Base-by-base conservation (phyloP, 2,888 invertebrate genomes). In the Melanotus villosus region DNA sequence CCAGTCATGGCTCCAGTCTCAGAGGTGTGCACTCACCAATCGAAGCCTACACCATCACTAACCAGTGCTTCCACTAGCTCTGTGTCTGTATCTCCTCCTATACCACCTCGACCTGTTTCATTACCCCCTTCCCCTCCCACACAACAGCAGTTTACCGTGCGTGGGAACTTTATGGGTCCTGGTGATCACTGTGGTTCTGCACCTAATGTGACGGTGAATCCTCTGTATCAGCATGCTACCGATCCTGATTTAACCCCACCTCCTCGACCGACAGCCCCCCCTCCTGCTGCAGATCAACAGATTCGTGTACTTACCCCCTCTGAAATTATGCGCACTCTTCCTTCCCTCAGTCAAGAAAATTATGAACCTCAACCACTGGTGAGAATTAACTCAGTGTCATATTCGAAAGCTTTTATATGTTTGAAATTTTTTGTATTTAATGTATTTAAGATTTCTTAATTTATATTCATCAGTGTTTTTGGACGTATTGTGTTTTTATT, bases 291-390 rank as follows among this genome's bases (percentile, higher is more conserved):
- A 80, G 93, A 94, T 88, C 93, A 93, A 87, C 93, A 93, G 87
- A 94, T 94, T 86, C 91, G 94, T 86, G 94, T 94, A 87, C 90
- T 94, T 85, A 94, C 94, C 82, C 94, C 94, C 82, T 93, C 93
- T 80, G 94, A 94, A 90, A 94, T 94, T 86, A 94, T 94, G 94
- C 92, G 93, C 90, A 94, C 94, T 84, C 90, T 94, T 88, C 94
- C 94, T 85, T 92, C 93, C 86, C 90, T 93, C 86, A 91, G 91
- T 86, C 90, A 90, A 88, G 89, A 90, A 88, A 89, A 88, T 85
- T 89, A 89, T 86, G 89, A 90, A 85, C 86, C 87, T 84, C 86
- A 87, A 82, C 85, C 86, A 83, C 85, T 85, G 84, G 86, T 76
- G 71, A 73, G 72, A 73, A 72, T 67, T 60, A 70, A 74, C 75